Evolutionary conservation across 2,888 invertebrate species (phyloP), one percentile per base, ranked within the genome.

Genomic region (Lycia hirtaria): DNA sequence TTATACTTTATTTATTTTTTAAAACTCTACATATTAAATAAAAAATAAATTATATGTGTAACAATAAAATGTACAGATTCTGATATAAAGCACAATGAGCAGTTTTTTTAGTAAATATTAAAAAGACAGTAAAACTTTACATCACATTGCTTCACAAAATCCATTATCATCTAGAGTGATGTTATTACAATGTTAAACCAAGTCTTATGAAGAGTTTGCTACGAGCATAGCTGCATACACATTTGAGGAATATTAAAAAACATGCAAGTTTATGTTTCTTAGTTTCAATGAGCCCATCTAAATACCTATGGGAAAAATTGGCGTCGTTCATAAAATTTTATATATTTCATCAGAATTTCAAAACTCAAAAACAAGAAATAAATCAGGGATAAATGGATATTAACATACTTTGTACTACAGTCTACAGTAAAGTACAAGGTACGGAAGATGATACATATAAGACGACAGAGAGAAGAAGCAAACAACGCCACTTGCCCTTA

Each of bases 21-120:
- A 82, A 83, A 83, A 79, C 83, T 84, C 74, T 76, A 58, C 57
- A 58, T 51, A 78, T 68, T 84, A 76, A 81, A 81, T 81, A 80
- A 81, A 83, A 83, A 83, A 83, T 81, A 80, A 81, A 75, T 82
- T 81, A 84, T 76, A 66, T 59, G 19, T 62, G 63, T 80, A 79
- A 80, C 78, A 80, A 81, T 77, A 76, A 70, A 75, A 79, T 81
- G 75, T 85, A 83, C 80, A 85, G 72, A 75, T 72, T 72, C 71
- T 67, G 65, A 71, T 75, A 81, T 74, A 68, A 73, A 76, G 73
- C 72, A 73, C 69, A 75, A 78, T 78, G 74, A 77, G 75, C 74
- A 72, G 47, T 56, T 62, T 56, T 43, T 54, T 43, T 17, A 64
- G 52, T 54, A 64, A 37, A 51, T 58, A 54, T 20, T 51, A 47